Evolutionary conservation across 92 coral and sea anemone species (phyloP).

Genomic region (Epizoanthus illoricatus): DNA sequence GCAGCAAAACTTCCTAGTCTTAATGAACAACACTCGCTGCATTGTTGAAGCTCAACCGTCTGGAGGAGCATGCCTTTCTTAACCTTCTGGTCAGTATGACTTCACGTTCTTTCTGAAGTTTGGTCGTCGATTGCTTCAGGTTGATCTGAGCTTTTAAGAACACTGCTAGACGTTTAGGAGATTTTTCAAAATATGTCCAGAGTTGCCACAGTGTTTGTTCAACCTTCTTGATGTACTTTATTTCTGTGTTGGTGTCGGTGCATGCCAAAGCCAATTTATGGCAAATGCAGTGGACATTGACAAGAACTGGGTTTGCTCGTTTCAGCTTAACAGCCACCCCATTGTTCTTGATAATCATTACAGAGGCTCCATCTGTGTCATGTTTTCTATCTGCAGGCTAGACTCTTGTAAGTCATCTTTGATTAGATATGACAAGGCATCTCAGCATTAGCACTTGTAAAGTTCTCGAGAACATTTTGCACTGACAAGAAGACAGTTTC

Average conservation of each 20-base stretch:
- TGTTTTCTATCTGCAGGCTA: background rate
- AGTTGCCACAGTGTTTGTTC: constrained; percentile 52
- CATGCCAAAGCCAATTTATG: constrained; percentile 47
- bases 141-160: constrained; percentile 35
- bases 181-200: constrained; percentile 44
- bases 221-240: constrained; percentile 32
- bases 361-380: constrained; percentile 26
- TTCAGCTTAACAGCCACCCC: constrained; percentile 18
- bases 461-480: constrained; percentile 39
- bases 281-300: constrained; percentile 54
- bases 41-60: constrained; percentile 47
- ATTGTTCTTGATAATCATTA: constrained; percentile 18
- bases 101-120: constrained; percentile 5
- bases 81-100: constrained; percentile 11
- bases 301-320: constrained; percentile 23
- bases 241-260: constrained; percentile 52
- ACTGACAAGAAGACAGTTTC: constrained; percentile 39
- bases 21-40: background rate
- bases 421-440: constrained; percentile 41
- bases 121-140: constrained; percentile 22
- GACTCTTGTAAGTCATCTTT: constrained; percentile 39
- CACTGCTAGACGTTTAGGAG: constrained; percentile 36
- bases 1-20: constrained; percentile 38
- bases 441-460: constrained; percentile 52
- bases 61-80: constrained; percentile 41